Evolutionary conservation across 2,888 invertebrate genomes (phyloP).

Genomic region (Silvanus unidentatus): DNA sequence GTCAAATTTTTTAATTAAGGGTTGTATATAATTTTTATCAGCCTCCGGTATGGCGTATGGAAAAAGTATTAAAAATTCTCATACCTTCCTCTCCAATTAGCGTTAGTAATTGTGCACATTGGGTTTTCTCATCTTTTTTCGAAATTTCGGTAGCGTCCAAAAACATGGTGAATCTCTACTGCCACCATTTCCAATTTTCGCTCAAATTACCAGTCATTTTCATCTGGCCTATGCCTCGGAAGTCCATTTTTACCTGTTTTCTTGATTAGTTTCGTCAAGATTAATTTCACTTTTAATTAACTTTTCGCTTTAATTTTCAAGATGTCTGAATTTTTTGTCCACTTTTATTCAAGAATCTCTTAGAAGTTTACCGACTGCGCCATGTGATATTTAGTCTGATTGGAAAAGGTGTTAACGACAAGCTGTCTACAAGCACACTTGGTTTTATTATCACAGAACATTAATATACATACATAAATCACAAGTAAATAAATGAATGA

Average conservation of each 20-base stretch:
- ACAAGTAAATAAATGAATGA: too few species aligned
- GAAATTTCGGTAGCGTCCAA: conserved; percentile 11
- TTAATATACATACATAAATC: too few species aligned
- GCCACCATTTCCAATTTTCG: conserved; percentile 13
- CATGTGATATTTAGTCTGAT: too few species aligned
- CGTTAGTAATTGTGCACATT: conserved; percentile 12
- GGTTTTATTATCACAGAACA: too few species aligned
- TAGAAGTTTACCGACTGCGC: too few species aligned
- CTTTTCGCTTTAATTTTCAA: too few species aligned
- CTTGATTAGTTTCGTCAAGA: too few species aligned
- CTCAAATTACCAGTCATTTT: conserved; percentile 5
- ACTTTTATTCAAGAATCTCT: too few species aligned
- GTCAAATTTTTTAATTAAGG: conserved; percentile 16
- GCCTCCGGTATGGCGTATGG: conserved; percentile 8
- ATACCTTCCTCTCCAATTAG: conserved; percentile 16
- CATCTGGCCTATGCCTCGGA: conserved; percentile 7
- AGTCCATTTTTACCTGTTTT: conserved; percentile 3
- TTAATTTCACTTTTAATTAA: too few species aligned
- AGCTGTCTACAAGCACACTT: too few species aligned
- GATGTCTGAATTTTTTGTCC: too few species aligned
- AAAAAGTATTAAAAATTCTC: conserved; percentile 17
- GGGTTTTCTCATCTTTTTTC: conserved; percentile 8
- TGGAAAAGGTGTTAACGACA: too few species aligned
- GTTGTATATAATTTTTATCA: conserved; percentile 11
- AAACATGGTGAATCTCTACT: conserved; percentile 13